These are phyloP conservation scores for silkworm (Bombyx mori) DNA, from an alignment of 1,140 invertebrate genomes.

Conservation along the genomic window ASM3026992v2 NC_085116.1:6502501-6503000, in stretches of 20 bases:
- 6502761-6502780: too few species aligned
- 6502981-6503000: too few species aligned
- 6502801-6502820: background rate
- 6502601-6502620: background rate
- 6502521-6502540: too few species aligned
- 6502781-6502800: background rate
- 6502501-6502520: too few species aligned
- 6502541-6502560: too few species aligned
- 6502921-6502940: background rate
- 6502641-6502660: constrained; percentile 8
- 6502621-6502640: background rate
- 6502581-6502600: too few species aligned
- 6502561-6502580: too few species aligned
- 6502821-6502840: too few species aligned
- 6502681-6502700: background rate
- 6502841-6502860: background rate
- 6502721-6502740: too few species aligned
- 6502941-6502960: background rate
- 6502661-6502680: constrained; percentile 13
- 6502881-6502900: too few species aligned
- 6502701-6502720: too few species aligned
- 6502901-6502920: background rate
- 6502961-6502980: background rate
- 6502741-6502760: too few species aligned
- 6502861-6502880: background rate